Percentiles rank a stretch among this genome's conserved stretches.
Evolutionary conservation across 2,797 vertebrate species (phyloP).

Genomic region (Mus caroli): DNA sequence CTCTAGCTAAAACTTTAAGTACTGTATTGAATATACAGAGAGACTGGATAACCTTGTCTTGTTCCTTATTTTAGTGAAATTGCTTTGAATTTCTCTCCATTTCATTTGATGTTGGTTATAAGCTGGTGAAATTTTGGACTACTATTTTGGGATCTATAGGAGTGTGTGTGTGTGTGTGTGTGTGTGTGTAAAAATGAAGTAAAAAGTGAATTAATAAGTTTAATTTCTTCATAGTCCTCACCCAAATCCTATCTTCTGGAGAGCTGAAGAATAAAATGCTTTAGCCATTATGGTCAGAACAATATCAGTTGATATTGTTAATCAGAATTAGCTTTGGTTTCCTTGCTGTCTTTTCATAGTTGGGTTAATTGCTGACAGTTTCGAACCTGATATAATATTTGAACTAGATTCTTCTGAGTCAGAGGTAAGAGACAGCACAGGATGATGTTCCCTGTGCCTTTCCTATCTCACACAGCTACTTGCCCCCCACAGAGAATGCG

Average conservation of each 20-base stretch:
- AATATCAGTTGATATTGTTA: conserved; percentile 89
- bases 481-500: not conserved
- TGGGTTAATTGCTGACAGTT: conserved; percentile 82
- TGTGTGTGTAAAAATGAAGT: too few relatives aligned
- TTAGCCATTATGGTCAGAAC: conserved; percentile 87
- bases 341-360: conserved; percentile 78
- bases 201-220: conserved; percentile 78
- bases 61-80: not conserved
- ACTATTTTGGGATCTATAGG: too few relatives aligned
- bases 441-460: conserved; percentile 57
- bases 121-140: not conserved
- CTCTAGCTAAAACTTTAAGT: not conserved
- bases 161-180: too few relatives aligned
- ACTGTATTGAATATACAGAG: not conserved
- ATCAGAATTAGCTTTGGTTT: conserved; percentile 89
- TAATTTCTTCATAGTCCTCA: conserved; percentile 81
- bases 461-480: conserved; percentile 32
- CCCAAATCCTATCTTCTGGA: conserved; percentile 84
- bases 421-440: conserved; percentile 71
- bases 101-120: not conserved
- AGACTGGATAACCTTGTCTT: not conserved
- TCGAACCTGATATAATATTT: conserved; percentile 79
- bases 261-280: conserved; percentile 88
- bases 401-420: conserved; percentile 78
- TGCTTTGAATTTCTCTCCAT: not conserved